Base-by-base conservation (phyloP, 2,113 vertebrate species). In the Strix uralensis region DNA sequence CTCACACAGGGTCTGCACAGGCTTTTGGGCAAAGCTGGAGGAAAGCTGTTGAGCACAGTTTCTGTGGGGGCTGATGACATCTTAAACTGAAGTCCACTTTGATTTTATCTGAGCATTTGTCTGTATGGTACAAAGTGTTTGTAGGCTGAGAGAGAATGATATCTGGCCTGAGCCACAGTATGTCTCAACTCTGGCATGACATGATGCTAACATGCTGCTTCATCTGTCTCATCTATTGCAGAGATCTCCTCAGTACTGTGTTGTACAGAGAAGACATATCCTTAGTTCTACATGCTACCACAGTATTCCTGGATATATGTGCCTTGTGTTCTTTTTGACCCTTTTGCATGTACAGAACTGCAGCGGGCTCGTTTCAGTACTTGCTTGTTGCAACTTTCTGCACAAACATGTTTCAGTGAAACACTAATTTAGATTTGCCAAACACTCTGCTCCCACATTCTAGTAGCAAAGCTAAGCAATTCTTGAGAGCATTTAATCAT, bases 61-160 rank as follows among this genome's bases (percentile, higher is more conserved):
- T 67, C 13, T 67, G 36, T 27, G 34, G 8, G 38, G 46, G 38
- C 4, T 42, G 69, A 27, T 55, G 11, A 65, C 38, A 52, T 86
- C 54, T 55, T 75, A 22, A 78, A 44, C 18, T 10, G 34, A 71
- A 62, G 20, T 25, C 1, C 1, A 19, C 67, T 67, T 46, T 55
- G 30, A 67, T 75, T 77, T 82, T 51, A 80, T 67, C 20, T 34
- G 27, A 82, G 40, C 9, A 36, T 94, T 88, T 91, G 7, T 69
- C 40, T 79, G 3, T n/a, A 21, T 3, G 25, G 49, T 11, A 19
- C 9, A 5, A 57, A 70, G 49, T 0, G 0, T 70, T 42, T 59
- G 12, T 49, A 46, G 51, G 34, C 36, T 81, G 46, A 66, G 13
- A 30, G 14, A 47, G 18, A 6, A 18, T 7, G 30, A 8, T 15